Percentiles rank a stretch among this genome's conserved stretches.
Conservation (phyloP, 2,888 invertebrate species). For the Papilio elwesi region DNA sequence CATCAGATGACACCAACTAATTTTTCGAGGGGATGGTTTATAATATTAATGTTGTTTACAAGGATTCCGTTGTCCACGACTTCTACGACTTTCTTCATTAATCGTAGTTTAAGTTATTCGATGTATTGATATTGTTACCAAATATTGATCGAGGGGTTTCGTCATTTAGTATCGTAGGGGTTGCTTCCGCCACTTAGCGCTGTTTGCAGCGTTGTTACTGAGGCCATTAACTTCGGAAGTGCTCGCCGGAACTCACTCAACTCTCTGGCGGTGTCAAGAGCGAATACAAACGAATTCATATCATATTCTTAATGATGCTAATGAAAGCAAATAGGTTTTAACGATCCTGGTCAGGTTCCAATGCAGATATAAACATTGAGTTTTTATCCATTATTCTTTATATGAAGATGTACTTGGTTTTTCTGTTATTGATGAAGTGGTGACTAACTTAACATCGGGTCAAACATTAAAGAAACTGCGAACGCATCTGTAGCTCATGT, state of each 20-base stretch:
- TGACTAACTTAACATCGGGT: too few species aligned
- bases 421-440: too few species aligned
- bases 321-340: neutral
- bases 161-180: slow-evolving; percentile 43
- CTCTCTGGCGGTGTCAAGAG: neutral
- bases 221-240: slow-evolving; percentile 52
- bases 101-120: neutral
- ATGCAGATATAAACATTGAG: too few species aligned
- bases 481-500: too few species aligned
- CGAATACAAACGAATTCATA: slow-evolving; percentile 18
- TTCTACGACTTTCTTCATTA: neutral
- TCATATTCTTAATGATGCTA: neutral
- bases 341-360: neutral
- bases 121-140: slow-evolving; percentile 21
- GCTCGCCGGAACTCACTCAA: slow-evolving; percentile 30
- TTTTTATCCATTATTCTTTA: too few species aligned
- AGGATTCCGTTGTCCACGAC: too few species aligned
- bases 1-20: too few species aligned
- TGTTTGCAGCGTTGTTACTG: slow-evolving; percentile 54
- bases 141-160: slow-evolving; percentile 3
- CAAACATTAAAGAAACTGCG: too few species aligned
- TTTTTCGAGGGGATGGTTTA: too few species aligned
- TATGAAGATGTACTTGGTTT: too few species aligned
- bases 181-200: slow-evolving; percentile 64
- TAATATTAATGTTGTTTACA: too few species aligned